These are phyloP conservation scores for Eleginops maclovinus DNA, from an alignment of 2,113 vertebrate species.

Conservation along the genomic window DNA sequence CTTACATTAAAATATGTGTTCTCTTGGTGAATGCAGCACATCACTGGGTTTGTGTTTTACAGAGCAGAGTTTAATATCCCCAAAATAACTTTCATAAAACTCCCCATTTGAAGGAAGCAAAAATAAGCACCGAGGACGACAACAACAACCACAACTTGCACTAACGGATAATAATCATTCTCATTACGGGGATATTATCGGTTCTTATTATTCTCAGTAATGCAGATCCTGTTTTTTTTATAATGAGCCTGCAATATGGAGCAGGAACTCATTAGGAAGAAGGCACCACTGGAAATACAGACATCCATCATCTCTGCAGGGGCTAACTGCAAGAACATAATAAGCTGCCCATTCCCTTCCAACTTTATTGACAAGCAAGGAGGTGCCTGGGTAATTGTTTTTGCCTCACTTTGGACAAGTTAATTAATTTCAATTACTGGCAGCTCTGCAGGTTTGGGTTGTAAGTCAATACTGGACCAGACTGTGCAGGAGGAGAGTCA, in stretches of 20 bases:
- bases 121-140: constrained; percentile 43
- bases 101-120: constrained; percentile 17
- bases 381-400: constrained; percentile 80
- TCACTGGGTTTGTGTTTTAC: constrained; percentile 9
- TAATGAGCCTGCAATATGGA: constrained; percentile 63
- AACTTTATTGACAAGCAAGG: constrained; percentile 76
- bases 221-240: constrained; percentile 31
- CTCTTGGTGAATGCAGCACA: constrained; percentile 18
- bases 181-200: constrained; percentile 66
- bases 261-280: constrained; percentile 73
- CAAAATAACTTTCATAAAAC: constrained; percentile 43
- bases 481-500: constrained; percentile 40
- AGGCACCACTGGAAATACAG: constrained; percentile 61
- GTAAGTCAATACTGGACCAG: constrained; percentile 44
- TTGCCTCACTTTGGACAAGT: constrained; percentile 74
- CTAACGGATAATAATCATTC: constrained; percentile 64
- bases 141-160: constrained; percentile 47
- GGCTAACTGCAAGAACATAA: constrained; percentile 58
- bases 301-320: constrained; percentile 77
- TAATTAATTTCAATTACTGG: constrained; percentile 84
- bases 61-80: constrained; percentile 12
- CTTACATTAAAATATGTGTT: constrained; percentile 18
- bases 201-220: constrained; percentile 67
- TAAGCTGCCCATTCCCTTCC: constrained; percentile 59
- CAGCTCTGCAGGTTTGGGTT: constrained; percentile 57